A percentile compares a stretch with the other conserved stretches of the same genome.
These are phyloP conservation scores for Phylloscopus whistleri DNA, from an alignment of 2,113 vertebrate genomes.

Conservation along the genomic window DNA sequence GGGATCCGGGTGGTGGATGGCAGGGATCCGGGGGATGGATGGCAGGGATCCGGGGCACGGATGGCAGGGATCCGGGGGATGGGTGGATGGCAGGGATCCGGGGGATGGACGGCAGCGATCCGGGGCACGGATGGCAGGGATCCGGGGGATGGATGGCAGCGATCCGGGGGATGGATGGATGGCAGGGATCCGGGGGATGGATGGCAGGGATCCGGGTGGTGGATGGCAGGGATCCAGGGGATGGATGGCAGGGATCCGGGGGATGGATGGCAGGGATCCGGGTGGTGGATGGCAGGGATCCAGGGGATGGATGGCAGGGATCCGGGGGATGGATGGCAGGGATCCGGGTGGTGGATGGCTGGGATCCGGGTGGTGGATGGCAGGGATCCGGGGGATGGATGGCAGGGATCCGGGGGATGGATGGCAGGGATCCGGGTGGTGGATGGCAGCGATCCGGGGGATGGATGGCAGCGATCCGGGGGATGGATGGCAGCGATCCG, in stretches of 20 bases:
- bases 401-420: not conserved
- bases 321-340: not conserved
- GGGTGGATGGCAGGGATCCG: no score
- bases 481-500: not conserved
- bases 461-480: not conserved
- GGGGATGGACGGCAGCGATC: not conserved
- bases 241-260: not conserved
- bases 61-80: not conserved
- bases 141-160: not conserved
- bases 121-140: no score
- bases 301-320: not conserved
- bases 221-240: not conserved
- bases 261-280: not conserved
- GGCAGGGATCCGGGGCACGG: no score
- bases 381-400: not conserved
- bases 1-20: not conserved
- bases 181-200: not conserved
- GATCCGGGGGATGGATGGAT: no score
- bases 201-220: no score
- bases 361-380: no score
- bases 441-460: not conserved
- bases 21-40: not conserved
- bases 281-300: no score
- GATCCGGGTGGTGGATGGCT: not conserved
- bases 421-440: no score